Conservation (phyloP, 1,140 invertebrate genomes). For the Hylaeus volcanicus region DNA sequence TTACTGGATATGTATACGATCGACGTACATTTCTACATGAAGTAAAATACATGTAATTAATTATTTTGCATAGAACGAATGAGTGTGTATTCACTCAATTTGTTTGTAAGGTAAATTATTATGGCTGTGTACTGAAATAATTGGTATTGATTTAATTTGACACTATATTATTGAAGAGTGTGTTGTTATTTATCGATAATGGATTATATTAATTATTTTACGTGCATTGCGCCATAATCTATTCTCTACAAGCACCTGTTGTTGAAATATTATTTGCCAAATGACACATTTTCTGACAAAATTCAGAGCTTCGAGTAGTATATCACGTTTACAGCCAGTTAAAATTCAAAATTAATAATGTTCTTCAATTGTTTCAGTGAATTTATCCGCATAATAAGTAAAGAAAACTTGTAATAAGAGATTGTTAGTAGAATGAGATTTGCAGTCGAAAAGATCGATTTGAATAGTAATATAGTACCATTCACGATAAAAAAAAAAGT, state of each 20-base stretch:
- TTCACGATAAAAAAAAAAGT: neutral
- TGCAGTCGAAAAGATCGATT: neutral
- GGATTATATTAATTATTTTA: neutral
- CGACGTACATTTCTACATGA: too few relatives aligned
- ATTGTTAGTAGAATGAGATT: neutral
- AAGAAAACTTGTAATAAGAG: neutral
- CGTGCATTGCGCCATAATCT: neutral
- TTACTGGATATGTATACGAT: too few relatives aligned
- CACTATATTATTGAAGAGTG: neutral
- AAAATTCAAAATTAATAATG: neutral
- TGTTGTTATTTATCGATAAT: neutral
- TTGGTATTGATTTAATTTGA: neutral
- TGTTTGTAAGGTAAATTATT: neutral
- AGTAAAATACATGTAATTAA: too few relatives aligned
- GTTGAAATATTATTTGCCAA: neutral
- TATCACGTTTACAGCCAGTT: neutral
- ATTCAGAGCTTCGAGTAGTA: neutral
- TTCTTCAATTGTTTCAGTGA: neutral
- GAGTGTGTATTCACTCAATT: neutral
- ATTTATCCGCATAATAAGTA: neutral
- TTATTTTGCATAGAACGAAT: too few relatives aligned
- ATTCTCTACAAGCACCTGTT: too few relatives aligned
- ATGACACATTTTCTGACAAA: neutral
- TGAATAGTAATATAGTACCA: neutral
- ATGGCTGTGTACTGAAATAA: neutral